Evolutionary conservation across 2,888 invertebrate species (phyloP), one percentile per base, ranked within the genome.

Genomic region (Mesorhabditis spiculigera): DNA sequence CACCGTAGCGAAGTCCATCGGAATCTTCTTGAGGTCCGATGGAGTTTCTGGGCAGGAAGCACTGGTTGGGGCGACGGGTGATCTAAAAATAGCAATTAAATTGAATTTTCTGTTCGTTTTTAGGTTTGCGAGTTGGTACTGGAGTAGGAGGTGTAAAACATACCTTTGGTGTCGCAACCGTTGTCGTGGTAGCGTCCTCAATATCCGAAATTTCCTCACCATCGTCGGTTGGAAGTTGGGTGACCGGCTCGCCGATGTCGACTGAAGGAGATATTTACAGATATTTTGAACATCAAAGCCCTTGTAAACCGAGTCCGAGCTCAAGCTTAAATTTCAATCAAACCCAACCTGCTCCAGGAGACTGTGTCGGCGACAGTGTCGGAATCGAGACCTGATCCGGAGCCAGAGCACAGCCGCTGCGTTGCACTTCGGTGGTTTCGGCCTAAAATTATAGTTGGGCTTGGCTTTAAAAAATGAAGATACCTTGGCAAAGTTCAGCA

Each of bases 1-100:
- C 74, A 41, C 88, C 88, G 78, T 87, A 88, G 63, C 86, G 82
- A 41, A 76, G 72, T 8, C 88, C 88, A 16, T 71, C 77, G 0
- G 81, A 75, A 45, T 84, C 82, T 44, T 75, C 76, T 67, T 83
- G 72, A 5, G 69, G 69, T 8, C 77, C 79, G n/a, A 73, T 66
- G 58, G 58, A 13, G 58, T 50, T 50, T n/a, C 58, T 50, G 58
- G 58, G 58, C 8, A 50, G 58, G 10, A 50, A 13, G 58, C 58
- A 50, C 8, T 10, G 8, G 58, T n/a, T n/a, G 10, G 8, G 10
- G 3, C 58, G 58, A n/a, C 58, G 58, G 41, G 41, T 6, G 6
- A 16, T 2, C 63, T 63, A 16, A 63, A 63, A 63, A 63, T 6
- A 63, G n/a, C 28, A 28, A 28, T 28, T 28, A 28, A 28, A 28